Base-by-base conservation (phyloP, 2,888 invertebrate genomes). In the Epistrophe grossulariae region DNA sequence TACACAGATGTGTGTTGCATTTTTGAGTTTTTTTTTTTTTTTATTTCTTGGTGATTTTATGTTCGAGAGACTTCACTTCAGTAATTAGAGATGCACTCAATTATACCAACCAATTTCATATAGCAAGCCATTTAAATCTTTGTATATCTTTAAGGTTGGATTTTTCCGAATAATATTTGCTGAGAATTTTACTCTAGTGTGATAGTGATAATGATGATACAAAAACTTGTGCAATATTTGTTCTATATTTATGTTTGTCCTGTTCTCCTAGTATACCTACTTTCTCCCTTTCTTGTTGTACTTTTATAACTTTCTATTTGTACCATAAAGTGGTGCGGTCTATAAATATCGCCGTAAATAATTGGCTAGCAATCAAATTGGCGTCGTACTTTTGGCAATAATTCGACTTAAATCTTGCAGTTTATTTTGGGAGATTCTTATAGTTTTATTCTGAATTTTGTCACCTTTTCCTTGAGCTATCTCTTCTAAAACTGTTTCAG, bases 291-390 rank as follows among this genome's bases (percentile, higher is more conserved):
- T 66, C 15, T 8, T 9, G 1, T 55, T 55, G 55, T 15, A 55
- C 28, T 55, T 55, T 31, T 15, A 24, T 24, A 43, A 43, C 19
- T 62, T 28, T 85, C 78, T 78, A 74, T 79, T 70, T 78, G 73
- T 64, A 77, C 72, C 71, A 66, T 79, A 13, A 70, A 15, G 66
- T 13, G 35, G 35, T 55, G 17, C 24, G 43, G 40, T 70, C 77
- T 83, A 87, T 72, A 88, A 80, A 88, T 84, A 88, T 4, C 19
- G 17, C 43, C 40, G 66, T 74, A 76, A 88, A 84, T 88, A 87
- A 88, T 89, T 89, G 89, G 89, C 89, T 80, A 71, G 82, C 68
- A 80, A 82, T 89, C 89, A 89, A 89, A 82, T 89, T 88, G 83
- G 78, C 83, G 78, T 81, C 74, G 74, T 73, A 79, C 82, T 87